Conservation (phyloP, 2,888 invertebrate species). For the Petrolisthes manimaculis region DNA sequence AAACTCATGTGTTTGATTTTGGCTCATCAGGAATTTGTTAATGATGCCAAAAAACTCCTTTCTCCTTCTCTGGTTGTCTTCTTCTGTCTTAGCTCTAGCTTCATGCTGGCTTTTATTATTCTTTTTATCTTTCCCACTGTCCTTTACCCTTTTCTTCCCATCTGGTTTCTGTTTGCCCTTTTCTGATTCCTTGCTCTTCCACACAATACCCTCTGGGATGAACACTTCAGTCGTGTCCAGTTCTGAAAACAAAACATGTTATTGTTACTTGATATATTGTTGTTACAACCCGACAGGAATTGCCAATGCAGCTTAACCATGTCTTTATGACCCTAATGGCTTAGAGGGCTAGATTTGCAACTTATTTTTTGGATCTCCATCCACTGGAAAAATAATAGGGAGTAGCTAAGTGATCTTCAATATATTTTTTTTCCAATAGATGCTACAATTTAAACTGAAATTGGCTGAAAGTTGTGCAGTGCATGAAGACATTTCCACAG, state of each 20-base stretch:
- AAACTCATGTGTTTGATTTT: constrained; percentile 67
- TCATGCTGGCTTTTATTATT: constrained; percentile 51
- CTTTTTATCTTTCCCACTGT: constrained; percentile 31
- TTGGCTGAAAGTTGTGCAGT: background rate
- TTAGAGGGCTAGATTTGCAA: no score
- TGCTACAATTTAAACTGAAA: background rate
- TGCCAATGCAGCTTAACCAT: no score
- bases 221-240: constrained; percentile 45
- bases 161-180: background rate
- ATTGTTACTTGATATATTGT: no score
- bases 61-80: constrained; percentile 38
- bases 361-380: no score
- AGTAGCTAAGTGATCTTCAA: no score
- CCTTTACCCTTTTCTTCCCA: background rate
- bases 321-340: no score
- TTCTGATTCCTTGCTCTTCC: constrained; percentile 16
- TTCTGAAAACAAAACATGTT: constrained; percentile 7
- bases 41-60: constrained; percentile 50
- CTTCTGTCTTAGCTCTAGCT: constrained; percentile 10
- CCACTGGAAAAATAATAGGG: no score
- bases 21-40: constrained; percentile 41
- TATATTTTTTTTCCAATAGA: no score
- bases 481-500: background rate
- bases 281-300: no score
- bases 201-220: constrained; percentile 39